Conservation (phyloP, 2,888 invertebrate genomes). For the Achlya flavicornis region DNA sequence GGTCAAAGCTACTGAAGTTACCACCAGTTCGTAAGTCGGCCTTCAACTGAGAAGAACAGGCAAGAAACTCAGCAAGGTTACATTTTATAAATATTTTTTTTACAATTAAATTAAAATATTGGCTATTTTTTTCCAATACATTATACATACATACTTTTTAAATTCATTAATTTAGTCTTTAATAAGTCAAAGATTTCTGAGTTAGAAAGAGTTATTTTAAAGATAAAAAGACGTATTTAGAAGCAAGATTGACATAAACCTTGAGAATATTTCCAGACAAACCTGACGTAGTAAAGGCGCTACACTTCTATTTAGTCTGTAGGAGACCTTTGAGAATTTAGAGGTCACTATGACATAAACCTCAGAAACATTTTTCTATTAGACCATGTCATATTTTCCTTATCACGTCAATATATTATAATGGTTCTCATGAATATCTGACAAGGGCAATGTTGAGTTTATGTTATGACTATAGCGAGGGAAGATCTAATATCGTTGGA, state of each 20-base stretch:
- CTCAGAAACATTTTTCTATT: not conserved
- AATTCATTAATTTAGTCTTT: too few species aligned
- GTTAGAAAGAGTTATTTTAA: not conserved
- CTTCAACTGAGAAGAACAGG: too few species aligned
- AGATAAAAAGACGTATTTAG: not conserved
- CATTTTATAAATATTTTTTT: too few species aligned
- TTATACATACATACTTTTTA: too few species aligned
- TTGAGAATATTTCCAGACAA: not conserved
- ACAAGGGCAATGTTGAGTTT: not conserved
- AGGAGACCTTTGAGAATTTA: not conserved
- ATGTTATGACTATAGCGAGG: not conserved
- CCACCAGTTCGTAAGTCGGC: too few species aligned
- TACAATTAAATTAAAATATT: too few species aligned
- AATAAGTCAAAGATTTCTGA: too few species aligned
- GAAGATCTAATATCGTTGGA: not conserved
- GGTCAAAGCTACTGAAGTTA: too few species aligned
- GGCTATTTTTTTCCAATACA: too few species aligned
- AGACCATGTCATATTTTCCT: not conserved
- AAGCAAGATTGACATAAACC: not conserved
- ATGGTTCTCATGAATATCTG: not conserved
- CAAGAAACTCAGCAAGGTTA: too few species aligned
- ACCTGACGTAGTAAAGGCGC: not conserved
- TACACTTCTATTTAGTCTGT: not conserved
- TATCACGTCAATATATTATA: not conserved
- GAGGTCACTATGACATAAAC: slow-evolving; percentile 5